Conservation (phyloP, 2,888 invertebrate genomes). For the Sinelater perroti region DNA sequence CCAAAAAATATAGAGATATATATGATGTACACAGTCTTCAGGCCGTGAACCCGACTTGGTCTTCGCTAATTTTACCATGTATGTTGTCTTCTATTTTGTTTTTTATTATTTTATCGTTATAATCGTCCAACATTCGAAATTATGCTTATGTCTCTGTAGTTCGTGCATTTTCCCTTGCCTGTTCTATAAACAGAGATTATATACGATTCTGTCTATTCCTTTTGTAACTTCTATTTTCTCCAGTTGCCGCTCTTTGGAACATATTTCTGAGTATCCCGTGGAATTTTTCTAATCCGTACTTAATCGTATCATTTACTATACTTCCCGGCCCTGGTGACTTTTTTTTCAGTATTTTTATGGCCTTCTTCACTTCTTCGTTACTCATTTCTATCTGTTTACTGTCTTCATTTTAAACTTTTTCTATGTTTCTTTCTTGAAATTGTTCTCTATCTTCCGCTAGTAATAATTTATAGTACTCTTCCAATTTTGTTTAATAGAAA, state of each 20-base stretch:
- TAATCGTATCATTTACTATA: not conserved
- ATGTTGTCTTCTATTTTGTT: too few species aligned
- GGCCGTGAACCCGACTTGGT: too few species aligned
- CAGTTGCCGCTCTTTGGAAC: not conserved
- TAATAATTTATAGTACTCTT: not conserved
- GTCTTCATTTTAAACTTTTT: too few species aligned
- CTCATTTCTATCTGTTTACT: too few species aligned
- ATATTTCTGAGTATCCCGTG: not conserved
- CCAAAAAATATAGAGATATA: too few species aligned
- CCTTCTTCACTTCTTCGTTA: not conserved
- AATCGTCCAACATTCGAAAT: too few species aligned
- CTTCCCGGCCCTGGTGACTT: not conserved
- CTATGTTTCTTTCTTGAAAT: not conserved
- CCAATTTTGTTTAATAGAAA: too few species aligned
- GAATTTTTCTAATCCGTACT: not conserved
- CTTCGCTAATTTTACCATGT: too few species aligned
- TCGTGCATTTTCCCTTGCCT: too few species aligned
- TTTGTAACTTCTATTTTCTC: constrained; percentile 1
- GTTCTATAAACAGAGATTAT: not conserved
- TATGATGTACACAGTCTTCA: too few species aligned
- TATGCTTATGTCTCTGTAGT: not conserved
- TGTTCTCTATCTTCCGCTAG: not conserved
- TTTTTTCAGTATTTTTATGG: not conserved
- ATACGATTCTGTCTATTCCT: not conserved
- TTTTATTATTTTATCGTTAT: too few species aligned